A percentile compares a stretch with the other conserved stretches of the same genome.
phyloP scores from a whole-genome alignment of 2,113 vertebrate species.

The Leucosticte australis region DNA sequence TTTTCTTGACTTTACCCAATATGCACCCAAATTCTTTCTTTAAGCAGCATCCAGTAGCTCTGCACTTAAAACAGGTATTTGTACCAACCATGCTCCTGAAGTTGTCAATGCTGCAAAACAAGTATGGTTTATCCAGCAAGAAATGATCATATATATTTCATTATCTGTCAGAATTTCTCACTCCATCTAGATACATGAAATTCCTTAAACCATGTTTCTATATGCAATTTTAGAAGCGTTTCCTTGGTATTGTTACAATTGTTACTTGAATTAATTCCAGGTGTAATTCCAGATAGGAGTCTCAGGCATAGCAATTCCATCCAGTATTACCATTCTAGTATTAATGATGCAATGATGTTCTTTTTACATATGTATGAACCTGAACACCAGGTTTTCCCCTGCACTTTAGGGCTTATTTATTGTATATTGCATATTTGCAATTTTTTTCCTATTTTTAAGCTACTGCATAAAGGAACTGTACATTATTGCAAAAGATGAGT shows the following conservation, averaged over 20 bases:
- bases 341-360: not conserved
- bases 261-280: not conserved
- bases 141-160: not conserved
- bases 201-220: not conserved
- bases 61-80: not conserved
- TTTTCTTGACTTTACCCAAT: not conserved
- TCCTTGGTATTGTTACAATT: not conserved
- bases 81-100: not conserved
- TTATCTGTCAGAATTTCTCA: not conserved
- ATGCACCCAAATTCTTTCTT: not conserved
- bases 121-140: not conserved
- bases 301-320: not conserved
- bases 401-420: not conserved
- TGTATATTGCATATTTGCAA: not conserved
- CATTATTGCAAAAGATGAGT: not conserved
- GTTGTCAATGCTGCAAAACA: not conserved
- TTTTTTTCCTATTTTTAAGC: not conserved
- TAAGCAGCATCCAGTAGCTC: not conserved
- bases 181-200: not conserved
- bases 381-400: not conserved
- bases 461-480: not conserved
- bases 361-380: not conserved
- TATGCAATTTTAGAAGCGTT: not conserved
- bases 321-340: not conserved
- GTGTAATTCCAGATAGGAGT: not conserved